Base-by-base conservation (phyloP, 2,113 vertebrate species). In the Panthera tigris region DNA sequence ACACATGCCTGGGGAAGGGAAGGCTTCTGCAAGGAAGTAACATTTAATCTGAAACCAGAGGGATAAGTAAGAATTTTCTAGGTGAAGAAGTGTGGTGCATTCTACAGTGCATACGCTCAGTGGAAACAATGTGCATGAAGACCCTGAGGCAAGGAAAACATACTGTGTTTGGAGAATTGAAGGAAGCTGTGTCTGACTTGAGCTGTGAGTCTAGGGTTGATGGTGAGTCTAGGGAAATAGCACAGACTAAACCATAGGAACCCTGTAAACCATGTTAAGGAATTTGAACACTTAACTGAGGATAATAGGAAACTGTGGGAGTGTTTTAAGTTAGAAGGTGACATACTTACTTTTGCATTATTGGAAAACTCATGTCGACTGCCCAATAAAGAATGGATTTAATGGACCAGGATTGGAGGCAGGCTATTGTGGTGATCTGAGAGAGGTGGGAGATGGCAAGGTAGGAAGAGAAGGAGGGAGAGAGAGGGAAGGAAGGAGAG, bases 291-390 rank as follows among this genome's bases (percentile, higher is more conserved):
- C 39, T 71, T 93, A 71, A 18, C 31, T 69, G 55, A 87, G 45
- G 23, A 41, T 36, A 73, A 65, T 3, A 33, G 57, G 55, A 88
- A 80, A 21, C n/a, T 81, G 10, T 57, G 81, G 29, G 23, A 80
- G 29, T 52, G 29, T 89, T 94, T 95, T 80, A 96, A 92, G 23
- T 39, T 65, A 92, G 36, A 88, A 86, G 9, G 18, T 63, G 50
- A 23, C n/a, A 27, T 76, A n/a, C 57, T 66, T 84, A 7, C 4
- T 73, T 91, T 84, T 80, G 84, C 25, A 71, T 73, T 89, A 92
- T 73, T 76, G 19, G 27, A 87, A 97, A 94, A 91, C 23, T 65
- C 41, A 41, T 19, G 80, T 83, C 74, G 39, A 86, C 48, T 84
- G 23, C 16, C 81, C 25, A 74, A 76, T 19, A 5, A 10, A 92